Evolutionary conservation across 2,113 vertebrate genomes (phyloP).

Genomic region (Strix uralensis): DNA sequence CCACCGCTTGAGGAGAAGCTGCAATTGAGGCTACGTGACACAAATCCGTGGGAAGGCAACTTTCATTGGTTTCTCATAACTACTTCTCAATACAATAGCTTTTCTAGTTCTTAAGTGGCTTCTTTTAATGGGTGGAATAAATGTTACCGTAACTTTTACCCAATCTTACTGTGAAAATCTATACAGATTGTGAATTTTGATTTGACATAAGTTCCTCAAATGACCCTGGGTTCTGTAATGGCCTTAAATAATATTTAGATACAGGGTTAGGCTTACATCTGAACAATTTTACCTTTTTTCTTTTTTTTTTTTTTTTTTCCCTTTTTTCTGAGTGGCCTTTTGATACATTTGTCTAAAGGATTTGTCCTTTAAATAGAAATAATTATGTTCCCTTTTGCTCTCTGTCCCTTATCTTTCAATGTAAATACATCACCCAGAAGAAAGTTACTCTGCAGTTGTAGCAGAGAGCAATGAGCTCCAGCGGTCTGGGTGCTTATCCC

Average conservation of each 20-base stretch:
- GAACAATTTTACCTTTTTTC: neutral
- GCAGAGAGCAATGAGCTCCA: neutral
- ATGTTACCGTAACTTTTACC: neutral
- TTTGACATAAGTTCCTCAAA: slow-evolving; percentile 4
- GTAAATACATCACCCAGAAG: neutral
- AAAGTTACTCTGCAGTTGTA: neutral
- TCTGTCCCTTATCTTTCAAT: neutral
- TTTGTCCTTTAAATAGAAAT: neutral
- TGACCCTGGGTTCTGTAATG: neutral
- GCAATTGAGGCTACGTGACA: neutral
- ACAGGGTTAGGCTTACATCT: neutral
- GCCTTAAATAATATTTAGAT: neutral
- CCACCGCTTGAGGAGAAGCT: neutral
- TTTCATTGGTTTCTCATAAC: neutral
- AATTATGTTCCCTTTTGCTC: neutral
- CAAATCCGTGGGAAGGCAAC: neutral
- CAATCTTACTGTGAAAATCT: neutral
- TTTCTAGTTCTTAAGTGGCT: slow-evolving; percentile 14
- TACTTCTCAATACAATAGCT: neutral
- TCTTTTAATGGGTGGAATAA: neutral
- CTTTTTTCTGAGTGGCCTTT: neutral
- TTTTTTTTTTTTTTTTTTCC: neutral
- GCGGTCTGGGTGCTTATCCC: accelerated
- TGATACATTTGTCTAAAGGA: neutral
- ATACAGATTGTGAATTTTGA: neutral